Conservation (phyloP, 2,888 invertebrate genomes). For the Ochlodes sylvanus region DNA sequence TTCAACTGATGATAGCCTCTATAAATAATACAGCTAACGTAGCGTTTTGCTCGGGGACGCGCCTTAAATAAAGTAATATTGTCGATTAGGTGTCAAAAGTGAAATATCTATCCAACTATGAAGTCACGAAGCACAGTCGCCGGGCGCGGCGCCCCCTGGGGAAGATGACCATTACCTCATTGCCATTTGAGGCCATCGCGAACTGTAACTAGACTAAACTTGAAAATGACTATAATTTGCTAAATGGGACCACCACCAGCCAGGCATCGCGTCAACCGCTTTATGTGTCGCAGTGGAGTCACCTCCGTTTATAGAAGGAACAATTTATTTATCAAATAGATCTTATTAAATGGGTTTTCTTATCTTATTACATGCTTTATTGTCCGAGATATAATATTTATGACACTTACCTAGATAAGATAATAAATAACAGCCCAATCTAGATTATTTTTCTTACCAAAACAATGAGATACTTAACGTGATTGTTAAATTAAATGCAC, state of each 20-base stretch:
- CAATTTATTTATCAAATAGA: conserved; percentile 23
- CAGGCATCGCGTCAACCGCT: not conserved
- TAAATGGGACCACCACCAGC: conserved; percentile 36
- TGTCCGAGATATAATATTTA: conserved; percentile 2
- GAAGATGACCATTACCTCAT: conserved; percentile 72
- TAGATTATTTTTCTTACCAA: not conserved
- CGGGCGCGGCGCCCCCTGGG: conserved; percentile 53
- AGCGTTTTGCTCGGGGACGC: too few relatives aligned
- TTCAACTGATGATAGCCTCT: too few relatives aligned
- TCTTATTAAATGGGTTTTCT: conserved; percentile 12
- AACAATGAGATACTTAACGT: not conserved
- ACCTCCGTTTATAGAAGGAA: conserved; percentile 18
- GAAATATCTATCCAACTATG: conserved; percentile 27
- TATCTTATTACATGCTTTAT: conserved; percentile 10
- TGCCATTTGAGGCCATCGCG: conserved; percentile 58
- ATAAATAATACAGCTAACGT: too few relatives aligned
- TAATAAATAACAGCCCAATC: not conserved
- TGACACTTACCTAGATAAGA: not conserved
- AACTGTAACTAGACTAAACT: conserved; percentile 53
- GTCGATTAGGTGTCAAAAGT: conserved; percentile 45
- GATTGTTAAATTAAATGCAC: not conserved
- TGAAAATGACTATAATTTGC: conserved; percentile 48
- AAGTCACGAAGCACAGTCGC: conserved; percentile 17
- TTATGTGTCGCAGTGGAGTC: conserved; percentile 10
- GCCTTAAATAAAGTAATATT: too few relatives aligned